phyloP scores from a whole-genome alignment of 2,888 invertebrate species.

The Linnaemya vulpina region DNA sequence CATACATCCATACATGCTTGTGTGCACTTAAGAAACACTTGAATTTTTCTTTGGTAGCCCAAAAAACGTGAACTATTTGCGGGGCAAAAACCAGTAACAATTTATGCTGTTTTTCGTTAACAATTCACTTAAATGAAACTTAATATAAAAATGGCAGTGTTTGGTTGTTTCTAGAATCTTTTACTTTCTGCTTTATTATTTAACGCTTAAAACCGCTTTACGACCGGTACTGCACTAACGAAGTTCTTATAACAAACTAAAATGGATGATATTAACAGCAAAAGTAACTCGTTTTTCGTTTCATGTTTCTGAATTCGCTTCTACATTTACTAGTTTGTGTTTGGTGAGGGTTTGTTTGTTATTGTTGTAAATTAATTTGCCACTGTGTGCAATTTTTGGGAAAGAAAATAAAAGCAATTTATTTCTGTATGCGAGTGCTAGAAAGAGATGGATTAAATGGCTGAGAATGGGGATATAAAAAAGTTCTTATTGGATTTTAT shows the following conservation, averaged over 20 bases:
- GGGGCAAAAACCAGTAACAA: neutral
- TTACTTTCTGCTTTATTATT: neutral
- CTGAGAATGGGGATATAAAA: neutral
- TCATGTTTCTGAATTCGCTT: conserved; percentile 40
- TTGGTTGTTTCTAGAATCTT: neutral
- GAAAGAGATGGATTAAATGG: conserved; percentile 21
- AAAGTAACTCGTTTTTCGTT: conserved; percentile 33
- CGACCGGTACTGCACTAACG: conserved; percentile 16
- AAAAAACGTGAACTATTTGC: neutral
- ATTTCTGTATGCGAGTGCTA: conserved; percentile 20
- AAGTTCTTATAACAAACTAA: conserved; percentile 58
- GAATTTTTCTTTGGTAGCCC: conserved; percentile 8
- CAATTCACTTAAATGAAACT: neutral
- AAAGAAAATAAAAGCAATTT: neutral
- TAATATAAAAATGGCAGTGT: conserved; percentile 56
- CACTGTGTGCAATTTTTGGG: conserved; percentile 39
- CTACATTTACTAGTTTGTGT: conserved; percentile 23
- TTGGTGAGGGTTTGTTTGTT: neutral
- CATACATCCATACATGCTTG: too few relatives aligned
- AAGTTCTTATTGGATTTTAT: conserved; percentile 18
- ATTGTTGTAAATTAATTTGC: conserved; percentile 16
- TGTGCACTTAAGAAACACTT: conserved; percentile 12
- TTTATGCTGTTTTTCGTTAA: neutral
- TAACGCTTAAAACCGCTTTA: conserved; percentile 14
- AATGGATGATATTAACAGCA: conserved; percentile 30